Conservation (phyloP, 2,113 vertebrate species). For the Lycaon pictus region DNA sequence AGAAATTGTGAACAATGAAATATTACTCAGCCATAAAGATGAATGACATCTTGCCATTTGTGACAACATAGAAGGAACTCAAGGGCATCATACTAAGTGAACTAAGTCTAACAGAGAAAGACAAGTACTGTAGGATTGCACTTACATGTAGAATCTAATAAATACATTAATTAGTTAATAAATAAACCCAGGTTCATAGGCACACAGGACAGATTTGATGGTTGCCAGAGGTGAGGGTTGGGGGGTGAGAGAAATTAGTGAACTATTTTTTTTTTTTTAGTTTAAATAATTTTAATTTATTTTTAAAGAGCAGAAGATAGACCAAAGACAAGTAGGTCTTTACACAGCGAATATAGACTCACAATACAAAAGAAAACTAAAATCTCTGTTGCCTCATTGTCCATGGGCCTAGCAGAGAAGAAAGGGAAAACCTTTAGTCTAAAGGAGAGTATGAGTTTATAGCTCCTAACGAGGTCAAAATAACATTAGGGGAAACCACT, state of each 20-base stretch:
- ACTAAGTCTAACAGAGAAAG: neutral
- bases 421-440: neutral
- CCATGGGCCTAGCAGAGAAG: neutral
- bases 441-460: neutral
- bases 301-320: neutral
- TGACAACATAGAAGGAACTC: neutral
- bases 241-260: neutral
- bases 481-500: neutral
- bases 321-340: neutral
- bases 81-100: neutral
- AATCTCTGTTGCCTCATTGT: neutral
- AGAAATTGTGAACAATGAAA: neutral
- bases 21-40: neutral
- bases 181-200: neutral
- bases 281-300: neutral
- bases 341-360: neutral
- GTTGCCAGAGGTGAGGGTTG: neutral
- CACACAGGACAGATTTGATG: neutral
- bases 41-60: neutral
- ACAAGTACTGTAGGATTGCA: neutral
- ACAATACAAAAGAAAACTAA: neutral
- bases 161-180: neutral
- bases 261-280: neutral
- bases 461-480: neutral
- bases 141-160: neutral